Conservation (phyloP, 2,797 vertebrate species). For the Gastrophryne carolinensis region DNA sequence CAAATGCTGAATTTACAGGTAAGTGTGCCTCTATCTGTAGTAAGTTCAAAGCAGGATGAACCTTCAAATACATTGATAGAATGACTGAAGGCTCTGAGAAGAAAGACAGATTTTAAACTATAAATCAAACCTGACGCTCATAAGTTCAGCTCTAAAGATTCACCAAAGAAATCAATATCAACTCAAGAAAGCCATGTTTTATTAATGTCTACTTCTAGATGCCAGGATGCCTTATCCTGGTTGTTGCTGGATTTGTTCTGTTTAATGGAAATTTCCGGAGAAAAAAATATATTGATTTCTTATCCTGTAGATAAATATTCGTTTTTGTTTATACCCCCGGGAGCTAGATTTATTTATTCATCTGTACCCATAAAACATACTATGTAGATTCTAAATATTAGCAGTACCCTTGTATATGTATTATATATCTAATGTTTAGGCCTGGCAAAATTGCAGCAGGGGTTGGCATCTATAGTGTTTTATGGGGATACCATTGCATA, state of each 20-base stretch:
- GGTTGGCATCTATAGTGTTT: too few relatives aligned
- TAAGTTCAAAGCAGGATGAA: slow-evolving; percentile 16
- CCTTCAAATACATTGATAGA: slow-evolving; percentile 28
- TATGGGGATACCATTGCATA: too few relatives aligned
- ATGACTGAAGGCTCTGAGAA: slow-evolving; percentile 22
- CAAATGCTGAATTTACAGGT: not conserved
- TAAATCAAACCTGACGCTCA: slow-evolving; percentile 51
- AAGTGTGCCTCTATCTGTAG: slow-evolving; percentile 7
- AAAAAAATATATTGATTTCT: too few relatives aligned
- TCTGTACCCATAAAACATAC: too few relatives aligned
- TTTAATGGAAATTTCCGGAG: slow-evolving; percentile 15
- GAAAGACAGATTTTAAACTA: slow-evolving; percentile 45
- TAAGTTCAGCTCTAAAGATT: slow-evolving; percentile 38
- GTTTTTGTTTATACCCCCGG: too few relatives aligned
- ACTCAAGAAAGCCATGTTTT: slow-evolving; percentile 39
- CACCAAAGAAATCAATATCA: slow-evolving; percentile 27
- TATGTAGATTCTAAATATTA: too few relatives aligned
- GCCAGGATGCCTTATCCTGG: slow-evolving; percentile 26
- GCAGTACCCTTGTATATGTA: too few relatives aligned
- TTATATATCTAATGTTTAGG: too few relatives aligned
- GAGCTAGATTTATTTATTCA: too few relatives aligned
- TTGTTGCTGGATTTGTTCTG: slow-evolving; percentile 45
- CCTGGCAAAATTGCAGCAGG: too few relatives aligned
- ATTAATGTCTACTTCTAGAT: slow-evolving; percentile 35
- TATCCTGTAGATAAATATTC: too few relatives aligned